Conservation (phyloP, 2,888 invertebrate genomes). For the Cantharis rufa region DNA sequence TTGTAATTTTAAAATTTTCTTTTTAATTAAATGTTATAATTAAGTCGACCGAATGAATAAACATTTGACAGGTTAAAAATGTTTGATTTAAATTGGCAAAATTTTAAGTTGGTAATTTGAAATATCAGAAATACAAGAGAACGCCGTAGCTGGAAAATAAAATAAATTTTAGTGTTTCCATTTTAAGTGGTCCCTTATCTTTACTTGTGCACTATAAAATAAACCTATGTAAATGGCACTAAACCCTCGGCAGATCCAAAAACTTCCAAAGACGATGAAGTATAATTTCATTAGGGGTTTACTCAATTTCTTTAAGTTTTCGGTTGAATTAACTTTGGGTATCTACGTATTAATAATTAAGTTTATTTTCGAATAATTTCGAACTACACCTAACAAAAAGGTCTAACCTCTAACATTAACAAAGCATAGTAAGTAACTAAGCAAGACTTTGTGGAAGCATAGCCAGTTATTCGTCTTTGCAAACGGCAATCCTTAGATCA, state of each 20-base stretch:
- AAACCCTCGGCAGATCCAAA: background rate
- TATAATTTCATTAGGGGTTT: background rate
- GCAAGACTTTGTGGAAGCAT: conserved; percentile 1
- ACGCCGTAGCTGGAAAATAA: background rate
- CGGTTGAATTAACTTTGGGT: background rate
- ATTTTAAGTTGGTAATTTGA: background rate
- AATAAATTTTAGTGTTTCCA: background rate
- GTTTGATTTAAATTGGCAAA: background rate
- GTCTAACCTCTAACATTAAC: background rate
- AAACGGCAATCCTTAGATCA: conserved; percentile 8
- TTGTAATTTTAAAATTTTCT: no score
- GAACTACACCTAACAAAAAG: background rate
- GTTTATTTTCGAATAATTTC: background rate
- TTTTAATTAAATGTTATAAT: background rate
- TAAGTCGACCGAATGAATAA: background rate
- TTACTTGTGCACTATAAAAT: background rate
- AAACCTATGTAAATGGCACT: background rate
- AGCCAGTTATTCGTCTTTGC: conserved; percentile 7
- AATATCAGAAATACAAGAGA: background rate
- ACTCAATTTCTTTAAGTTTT: background rate
- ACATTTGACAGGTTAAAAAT: background rate
- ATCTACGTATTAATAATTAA: background rate
- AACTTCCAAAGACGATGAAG: background rate
- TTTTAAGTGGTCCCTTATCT: background rate
- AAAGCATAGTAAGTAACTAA: background rate